Percentiles rank a stretch among this genome's conserved stretches.
phyloP scores from a whole-genome alignment of 2,888 invertebrate species.

The Xestia rhomboidea region DNA sequence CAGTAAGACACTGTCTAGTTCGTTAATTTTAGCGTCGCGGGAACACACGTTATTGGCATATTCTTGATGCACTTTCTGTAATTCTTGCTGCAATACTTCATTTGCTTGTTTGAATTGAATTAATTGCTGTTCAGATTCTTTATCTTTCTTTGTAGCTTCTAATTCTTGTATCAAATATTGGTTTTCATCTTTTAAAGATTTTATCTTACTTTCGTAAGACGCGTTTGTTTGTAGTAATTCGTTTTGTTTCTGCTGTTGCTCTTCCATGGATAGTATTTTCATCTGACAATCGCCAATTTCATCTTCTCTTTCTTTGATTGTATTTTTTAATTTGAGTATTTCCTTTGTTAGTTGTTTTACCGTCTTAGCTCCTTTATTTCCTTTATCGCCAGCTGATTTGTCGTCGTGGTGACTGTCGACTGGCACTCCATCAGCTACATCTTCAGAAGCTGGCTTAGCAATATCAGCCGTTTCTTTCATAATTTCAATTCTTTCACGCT shows the following conservation, averaged over 20 bases:
- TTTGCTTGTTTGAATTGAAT: constrained; percentile 76
- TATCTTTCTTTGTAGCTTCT: constrained; percentile 74
- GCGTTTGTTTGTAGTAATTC: constrained; percentile 79
- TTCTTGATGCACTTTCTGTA: constrained; percentile 83
- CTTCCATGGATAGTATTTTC: constrained; percentile 88
- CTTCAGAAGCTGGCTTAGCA: constrained; percentile 80
- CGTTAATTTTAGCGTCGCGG: constrained; percentile 86
- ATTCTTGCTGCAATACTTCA: constrained; percentile 79
- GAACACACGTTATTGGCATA: constrained; percentile 78
- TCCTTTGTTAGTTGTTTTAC: constrained; percentile 89
- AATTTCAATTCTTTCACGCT: constrained; percentile 84
- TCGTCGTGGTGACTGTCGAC: constrained; percentile 83
- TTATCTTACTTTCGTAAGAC: constrained; percentile 84
- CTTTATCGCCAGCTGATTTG: constrained; percentile 81
- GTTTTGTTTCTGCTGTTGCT: constrained; percentile 86
- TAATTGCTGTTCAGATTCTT: constrained; percentile 76
- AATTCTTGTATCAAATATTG: constrained; percentile 83
- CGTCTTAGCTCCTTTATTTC: constrained; percentile 82
- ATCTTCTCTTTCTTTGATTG: constrained; percentile 88
- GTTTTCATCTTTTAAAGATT: constrained; percentile 84
- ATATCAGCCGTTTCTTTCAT: constrained; percentile 85
- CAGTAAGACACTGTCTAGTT: constrained; percentile 86
- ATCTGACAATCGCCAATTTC: constrained; percentile 89
- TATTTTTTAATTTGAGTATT: constrained; percentile 88
- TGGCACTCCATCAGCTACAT: constrained; percentile 75